Conservation (phyloP, 2,888 invertebrate genomes). For the Drosophila mettleri region DNA sequence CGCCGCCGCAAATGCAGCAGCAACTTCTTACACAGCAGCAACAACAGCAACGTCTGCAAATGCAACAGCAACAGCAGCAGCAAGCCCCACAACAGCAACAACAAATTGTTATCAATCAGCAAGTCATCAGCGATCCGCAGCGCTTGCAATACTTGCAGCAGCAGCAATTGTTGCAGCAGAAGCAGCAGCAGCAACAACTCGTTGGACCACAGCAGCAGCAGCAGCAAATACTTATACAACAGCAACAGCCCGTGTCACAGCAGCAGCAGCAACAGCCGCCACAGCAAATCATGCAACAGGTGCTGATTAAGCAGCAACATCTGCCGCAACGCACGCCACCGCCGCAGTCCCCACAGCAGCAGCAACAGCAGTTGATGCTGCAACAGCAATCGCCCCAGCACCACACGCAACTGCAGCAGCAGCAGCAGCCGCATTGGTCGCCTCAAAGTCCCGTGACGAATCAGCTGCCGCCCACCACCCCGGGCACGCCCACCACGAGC, state of each 20-base stretch:
- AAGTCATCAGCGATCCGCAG: conserved; percentile 83
- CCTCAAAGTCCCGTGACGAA: conserved; percentile 81
- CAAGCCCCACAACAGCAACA: conserved; percentile 78
- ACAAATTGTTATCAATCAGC: conserved; percentile 84
- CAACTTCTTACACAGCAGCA: conserved; percentile 73
- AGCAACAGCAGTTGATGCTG: conserved; percentile 86
- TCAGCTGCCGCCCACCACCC: conserved; percentile 66
- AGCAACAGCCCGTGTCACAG: conserved; percentile 68
- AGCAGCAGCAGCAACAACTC: conserved; percentile 73
- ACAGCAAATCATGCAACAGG: conserved; percentile 84
- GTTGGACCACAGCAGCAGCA: conserved; percentile 85
- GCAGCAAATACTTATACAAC: conserved; percentile 74
- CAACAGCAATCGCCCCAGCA: conserved; percentile 85
- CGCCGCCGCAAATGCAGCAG: conserved; percentile 55
- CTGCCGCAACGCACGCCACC: conserved; percentile 81
- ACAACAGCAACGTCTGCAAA: conserved; percentile 66
- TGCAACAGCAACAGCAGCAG: conserved; percentile 74
- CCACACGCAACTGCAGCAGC: conserved; percentile 77
- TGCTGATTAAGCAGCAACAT: conserved; percentile 84
- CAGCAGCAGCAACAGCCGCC: conserved; percentile 86
- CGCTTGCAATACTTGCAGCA: conserved; percentile 83
- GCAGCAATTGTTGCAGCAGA: conserved; percentile 75
- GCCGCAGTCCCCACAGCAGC: conserved; percentile 78
- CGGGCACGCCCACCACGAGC: conserved; percentile 70
- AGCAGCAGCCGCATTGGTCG: conserved; percentile 85